Conservation (phyloP, 1,140 invertebrate species). For the Adoxophyes honmai region DNA sequence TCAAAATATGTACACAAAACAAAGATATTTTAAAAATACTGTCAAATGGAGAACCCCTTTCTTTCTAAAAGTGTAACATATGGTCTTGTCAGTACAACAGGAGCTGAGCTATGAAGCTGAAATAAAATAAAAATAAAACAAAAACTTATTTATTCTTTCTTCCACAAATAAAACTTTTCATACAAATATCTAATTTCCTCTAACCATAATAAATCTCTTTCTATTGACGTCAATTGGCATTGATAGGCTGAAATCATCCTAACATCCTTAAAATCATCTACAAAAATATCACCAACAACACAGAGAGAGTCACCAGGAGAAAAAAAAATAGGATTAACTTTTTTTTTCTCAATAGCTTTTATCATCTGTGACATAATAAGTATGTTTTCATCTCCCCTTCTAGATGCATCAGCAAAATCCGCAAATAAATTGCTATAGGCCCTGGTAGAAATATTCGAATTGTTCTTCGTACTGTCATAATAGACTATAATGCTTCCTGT, state of each 20-base stretch:
- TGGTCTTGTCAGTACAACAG: no score
- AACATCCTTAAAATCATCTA: constrained; percentile 40
- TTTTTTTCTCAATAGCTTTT: constrained; percentile 39
- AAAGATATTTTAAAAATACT: no score
- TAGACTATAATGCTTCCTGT: constrained; percentile 58
- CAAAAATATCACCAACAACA: constrained; percentile 63
- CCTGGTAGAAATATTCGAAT: constrained; percentile 26
- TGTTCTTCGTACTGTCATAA: constrained; percentile 49
- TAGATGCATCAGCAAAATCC: constrained; percentile 36
- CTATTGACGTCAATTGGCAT: constrained; percentile 40
- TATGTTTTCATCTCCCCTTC: constrained; percentile 36
- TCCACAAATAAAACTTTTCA: constrained; percentile 58
- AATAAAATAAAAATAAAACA: no score
- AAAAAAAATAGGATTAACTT: constrained; percentile 35
- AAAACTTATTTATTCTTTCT: constrained; percentile 18
- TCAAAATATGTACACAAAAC: no score
- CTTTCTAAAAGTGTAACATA: no score
- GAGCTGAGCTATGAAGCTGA: no score
- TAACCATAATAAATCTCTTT: constrained; percentile 60
- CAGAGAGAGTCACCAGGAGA: constrained; percentile 41
- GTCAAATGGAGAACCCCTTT: no score
- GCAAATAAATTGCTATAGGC: constrained; percentile 37
- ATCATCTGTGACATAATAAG: constrained; percentile 45
- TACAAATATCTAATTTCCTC: constrained; percentile 62
- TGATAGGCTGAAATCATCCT: constrained; percentile 58